Percentiles rank a stretch among this genome's conserved stretches.
Evolutionary conservation across 2,113 vertebrate species (phyloP).

Genomic region (Speoplatyrhinus poulsoni): DNA sequence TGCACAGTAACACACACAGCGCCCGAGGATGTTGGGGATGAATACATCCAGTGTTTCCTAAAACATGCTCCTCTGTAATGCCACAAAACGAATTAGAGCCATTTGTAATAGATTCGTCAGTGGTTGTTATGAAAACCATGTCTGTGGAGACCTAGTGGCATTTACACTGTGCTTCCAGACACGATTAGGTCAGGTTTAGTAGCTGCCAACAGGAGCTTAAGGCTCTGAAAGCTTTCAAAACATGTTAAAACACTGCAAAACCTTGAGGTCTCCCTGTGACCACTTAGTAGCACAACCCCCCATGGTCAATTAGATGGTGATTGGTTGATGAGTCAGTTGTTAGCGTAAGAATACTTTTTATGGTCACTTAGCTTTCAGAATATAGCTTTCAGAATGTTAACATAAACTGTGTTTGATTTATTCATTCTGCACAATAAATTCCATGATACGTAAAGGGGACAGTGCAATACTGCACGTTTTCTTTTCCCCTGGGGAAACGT

Average conservation of each 20-base stretch:
- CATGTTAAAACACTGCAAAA: slow-evolving; percentile 34
- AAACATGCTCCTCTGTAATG: background rate
- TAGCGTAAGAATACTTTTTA: background rate
- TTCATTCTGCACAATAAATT: background rate
- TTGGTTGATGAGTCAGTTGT: background rate
- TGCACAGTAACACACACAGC: no score
- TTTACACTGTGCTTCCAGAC: slow-evolving; percentile 14
- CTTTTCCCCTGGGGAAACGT: background rate
- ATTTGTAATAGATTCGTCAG: background rate
- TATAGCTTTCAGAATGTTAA: background rate
- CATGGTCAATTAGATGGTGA: slow-evolving; percentile 3
- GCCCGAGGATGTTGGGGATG: background rate
- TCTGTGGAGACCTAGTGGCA: background rate
- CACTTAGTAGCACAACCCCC: background rate
- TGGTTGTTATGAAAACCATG: no score
- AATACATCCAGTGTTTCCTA: slow-evolving; percentile 11
- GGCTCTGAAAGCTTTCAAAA: slow-evolving; percentile 31
- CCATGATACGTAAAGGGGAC: background rate
- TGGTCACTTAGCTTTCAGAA: background rate
- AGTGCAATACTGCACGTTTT: background rate
- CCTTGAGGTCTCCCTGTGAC: slow-evolving; percentile 18
- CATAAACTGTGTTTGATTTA: background rate
- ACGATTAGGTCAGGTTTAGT: slow-evolving; percentile 16
- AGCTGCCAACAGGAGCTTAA: slow-evolving; percentile 14
- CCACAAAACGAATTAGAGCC: background rate